Conservation (phyloP, 1,140 invertebrate genomes). For the Eumeta japonica region DNA sequence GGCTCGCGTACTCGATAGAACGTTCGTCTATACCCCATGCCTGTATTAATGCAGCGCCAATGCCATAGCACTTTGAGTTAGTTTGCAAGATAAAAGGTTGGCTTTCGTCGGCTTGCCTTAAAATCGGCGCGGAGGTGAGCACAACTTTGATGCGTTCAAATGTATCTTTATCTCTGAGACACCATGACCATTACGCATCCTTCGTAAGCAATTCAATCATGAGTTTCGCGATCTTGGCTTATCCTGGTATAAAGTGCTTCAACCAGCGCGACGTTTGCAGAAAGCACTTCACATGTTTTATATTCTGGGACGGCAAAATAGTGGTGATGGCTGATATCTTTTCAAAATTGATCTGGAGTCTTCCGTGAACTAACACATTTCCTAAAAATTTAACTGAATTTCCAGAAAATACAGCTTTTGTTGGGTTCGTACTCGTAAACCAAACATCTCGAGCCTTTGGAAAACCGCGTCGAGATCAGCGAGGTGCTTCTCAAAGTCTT, state of each 20-base stretch:
- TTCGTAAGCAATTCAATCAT: conserved; percentile 26
- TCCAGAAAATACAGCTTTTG: conserved; percentile 24
- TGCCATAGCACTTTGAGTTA: conserved; percentile 20
- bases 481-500: conserved; percentile 26
- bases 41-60: conserved; percentile 26
- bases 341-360: conserved; percentile 19
- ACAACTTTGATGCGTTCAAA: conserved; percentile 8
- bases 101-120: conserved; percentile 13
- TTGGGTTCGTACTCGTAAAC: conserved; percentile 13
- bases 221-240: conserved; percentile 25
- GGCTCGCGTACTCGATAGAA: conserved; percentile 39
- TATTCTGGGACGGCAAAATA: conserved; percentile 7
- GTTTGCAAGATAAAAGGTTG: conserved; percentile 17
- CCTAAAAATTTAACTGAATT: conserved; percentile 22
- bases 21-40: conserved; percentile 21
- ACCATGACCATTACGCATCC: conserved; percentile 14
- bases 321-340: conserved; percentile 24
- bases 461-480: conserved; percentile 15
- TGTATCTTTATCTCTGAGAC: conserved; percentile 4
- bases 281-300: conserved; percentile 16
- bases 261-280: conserved; percentile 23
- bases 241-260: conserved; percentile 27
- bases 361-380: conserved; percentile 20
- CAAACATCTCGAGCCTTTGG: conserved; percentile 6
- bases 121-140: conserved; percentile 9